Evolutionary conservation across 2,888 invertebrate species (phyloP).

Genomic region (Axea sp.): DNA sequence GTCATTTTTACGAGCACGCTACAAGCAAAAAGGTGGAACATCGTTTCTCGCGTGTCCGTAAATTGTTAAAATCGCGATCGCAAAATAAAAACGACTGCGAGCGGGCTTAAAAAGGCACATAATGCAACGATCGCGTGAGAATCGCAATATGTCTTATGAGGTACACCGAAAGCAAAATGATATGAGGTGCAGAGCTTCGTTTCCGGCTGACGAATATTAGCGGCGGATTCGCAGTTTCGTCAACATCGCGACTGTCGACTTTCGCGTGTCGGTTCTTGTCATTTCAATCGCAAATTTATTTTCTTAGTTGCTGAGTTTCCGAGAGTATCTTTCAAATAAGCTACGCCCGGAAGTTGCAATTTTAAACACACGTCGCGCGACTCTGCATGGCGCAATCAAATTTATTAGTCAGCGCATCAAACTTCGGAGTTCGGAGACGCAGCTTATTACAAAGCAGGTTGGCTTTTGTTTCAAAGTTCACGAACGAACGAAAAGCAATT

Average conservation of each 20-base stretch:
- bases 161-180: slow-evolving; percentile 22
- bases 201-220: slow-evolving; percentile 9
- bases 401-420: slow-evolving; percentile 56
- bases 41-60: no score
- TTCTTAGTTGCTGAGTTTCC: slow-evolving; percentile 27
- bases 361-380: slow-evolving; percentile 28
- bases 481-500: slow-evolving; percentile 14
- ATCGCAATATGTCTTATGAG: slow-evolving; percentile 33
- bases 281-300: slow-evolving; percentile 55
- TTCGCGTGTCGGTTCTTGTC: slow-evolving; percentile 12
- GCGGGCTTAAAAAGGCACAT: slow-evolving; percentile 27
- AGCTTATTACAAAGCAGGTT: slow-evolving; percentile 40
- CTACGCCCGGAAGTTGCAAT: slow-evolving; percentile 50
- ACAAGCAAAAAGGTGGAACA: no score
- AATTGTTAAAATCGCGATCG: slow-evolving; percentile 15
- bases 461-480: slow-evolving; percentile 37
- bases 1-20: no score
- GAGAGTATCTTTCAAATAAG: no score
- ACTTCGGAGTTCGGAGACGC: slow-evolving; percentile 39
- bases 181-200: slow-evolving; percentile 16
- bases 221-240: slow-evolving; percentile 15
- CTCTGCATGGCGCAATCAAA: slow-evolving; percentile 21
- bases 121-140: slow-evolving; percentile 53
- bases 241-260: not conserved
- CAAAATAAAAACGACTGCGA: slow-evolving; percentile 20